Evolutionary conservation across 2,797 vertebrate species (phyloP), one percentile per base, ranked within the genome.

Genomic region (Enteromius treurensis): DNA sequence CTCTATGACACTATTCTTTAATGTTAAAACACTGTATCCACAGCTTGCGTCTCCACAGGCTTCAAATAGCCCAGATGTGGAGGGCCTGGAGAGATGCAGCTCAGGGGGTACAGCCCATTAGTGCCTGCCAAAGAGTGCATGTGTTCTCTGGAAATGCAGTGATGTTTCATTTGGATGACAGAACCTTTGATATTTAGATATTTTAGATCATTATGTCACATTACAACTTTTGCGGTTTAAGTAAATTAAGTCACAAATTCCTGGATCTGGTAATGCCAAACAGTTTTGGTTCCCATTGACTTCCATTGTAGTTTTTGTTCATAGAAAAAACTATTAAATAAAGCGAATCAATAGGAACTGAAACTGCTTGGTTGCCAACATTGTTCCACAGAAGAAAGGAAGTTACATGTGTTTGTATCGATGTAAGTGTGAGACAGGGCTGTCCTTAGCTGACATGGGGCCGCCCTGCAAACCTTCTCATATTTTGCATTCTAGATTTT

Each of bases 41-140:
- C 93, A 95, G 93, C 94, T 94, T 95, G 93, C 89, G 88, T 93
- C 94, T 93, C 90, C 77, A 79, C 87, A 81, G 92, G 93, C 90
- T 91, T 92, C 93, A 92, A 92, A 92, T 90, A 89, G 90, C 90
- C 92, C 94, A 94, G 92, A 94, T 93, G 93, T 91, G 87, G 89
- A 89, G 83, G 81, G 90, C 92, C 90, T 87, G 90, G 89, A 88
- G 91, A 88, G 91, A 86, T 84, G 15, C 76, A 60, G 11, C 83
- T 88, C 89, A 82, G 84, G 86, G 83, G 77, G 89, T 83, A 90
- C 88, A 88, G 77, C 79, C 76, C 84, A 75, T 84, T 64, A 84
- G 73, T 87, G 88, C 89, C 87, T 88, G 49, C 40, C 14, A 37
- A 64, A 76, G 51, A 81, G 69, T 79, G 60, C 77, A 73, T 82